Percentiles rank a stretch among this genome's conserved stretches.
These are phyloP conservation scores for Rhyacichthys aspro DNA, from an alignment of 2,797 vertebrate species.

Conservation along the genomic window DNA sequence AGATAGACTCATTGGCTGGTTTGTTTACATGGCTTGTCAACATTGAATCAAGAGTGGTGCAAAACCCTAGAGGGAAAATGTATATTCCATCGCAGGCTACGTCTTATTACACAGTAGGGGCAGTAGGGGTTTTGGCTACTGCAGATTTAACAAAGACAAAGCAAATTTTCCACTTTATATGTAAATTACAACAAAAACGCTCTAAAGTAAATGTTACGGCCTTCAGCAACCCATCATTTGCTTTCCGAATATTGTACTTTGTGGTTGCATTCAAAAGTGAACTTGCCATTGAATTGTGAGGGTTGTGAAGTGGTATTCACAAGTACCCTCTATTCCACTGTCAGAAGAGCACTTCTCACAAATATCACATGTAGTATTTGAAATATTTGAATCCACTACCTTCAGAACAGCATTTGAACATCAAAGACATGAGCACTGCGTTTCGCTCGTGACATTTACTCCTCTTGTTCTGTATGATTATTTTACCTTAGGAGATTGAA, in stretches of 20 bases:
- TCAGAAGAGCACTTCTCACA: constrained; percentile 18
- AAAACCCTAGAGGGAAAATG: too few relatives aligned
- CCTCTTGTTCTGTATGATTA: constrained; percentile 1
- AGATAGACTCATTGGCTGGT: too few relatives aligned
- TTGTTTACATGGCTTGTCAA: too few relatives aligned
- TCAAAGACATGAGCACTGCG: not conserved
- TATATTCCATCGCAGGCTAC: too few relatives aligned
- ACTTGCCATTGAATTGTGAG: not conserved
- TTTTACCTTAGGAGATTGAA: constrained; percentile 1
- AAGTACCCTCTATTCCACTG: constrained; percentile 10
- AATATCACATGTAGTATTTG: constrained; percentile 26
- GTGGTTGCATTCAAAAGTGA: not conserved
- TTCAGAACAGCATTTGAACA: not conserved
- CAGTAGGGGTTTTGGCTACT: too few relatives aligned
- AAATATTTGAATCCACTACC: not conserved
- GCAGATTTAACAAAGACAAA: too few relatives aligned
- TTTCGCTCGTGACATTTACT: constrained; percentile 2
- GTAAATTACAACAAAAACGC: not conserved
- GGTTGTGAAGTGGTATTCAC: constrained; percentile 11
- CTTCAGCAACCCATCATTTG: fast-evolving
- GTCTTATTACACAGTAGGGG: too few relatives aligned
- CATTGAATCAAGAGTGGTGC: too few relatives aligned
- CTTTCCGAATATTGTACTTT: not conserved
- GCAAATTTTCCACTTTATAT: not conserved
- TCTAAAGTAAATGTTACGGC: not conserved